A percentile compares a stretch with the other conserved stretches of the same genome.
Conservation (phyloP, 2,797 vertebrate genomes). For the Acanthornis magna region DNA sequence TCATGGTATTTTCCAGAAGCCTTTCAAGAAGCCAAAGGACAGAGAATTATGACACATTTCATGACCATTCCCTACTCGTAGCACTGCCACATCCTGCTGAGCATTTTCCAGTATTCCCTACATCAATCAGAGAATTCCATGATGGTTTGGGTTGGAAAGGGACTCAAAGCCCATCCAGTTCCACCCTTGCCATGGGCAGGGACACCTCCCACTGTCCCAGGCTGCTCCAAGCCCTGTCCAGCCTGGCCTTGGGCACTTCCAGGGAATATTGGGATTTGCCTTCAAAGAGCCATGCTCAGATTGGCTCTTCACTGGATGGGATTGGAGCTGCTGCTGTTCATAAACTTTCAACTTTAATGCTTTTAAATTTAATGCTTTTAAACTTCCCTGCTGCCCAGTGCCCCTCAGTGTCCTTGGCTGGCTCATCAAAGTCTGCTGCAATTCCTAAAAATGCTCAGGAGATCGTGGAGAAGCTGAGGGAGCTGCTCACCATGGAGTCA, state of each 20-base stretch:
- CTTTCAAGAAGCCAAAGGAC: neutral
- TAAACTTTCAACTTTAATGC: neutral
- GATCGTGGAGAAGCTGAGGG: neutral
- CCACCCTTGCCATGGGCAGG: neutral
- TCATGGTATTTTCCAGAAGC: neutral
- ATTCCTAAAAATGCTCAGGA: neutral
- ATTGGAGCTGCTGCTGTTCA: neutral
- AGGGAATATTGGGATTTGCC: neutral
- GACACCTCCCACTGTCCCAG: neutral
- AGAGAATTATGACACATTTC: neutral
- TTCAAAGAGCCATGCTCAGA: neutral
- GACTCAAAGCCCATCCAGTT: neutral
- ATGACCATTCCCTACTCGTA: neutral
- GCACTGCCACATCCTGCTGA: neutral
- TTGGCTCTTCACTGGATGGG: neutral
- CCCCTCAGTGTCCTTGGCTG: neutral
- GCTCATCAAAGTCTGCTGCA: neutral
- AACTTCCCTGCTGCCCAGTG: neutral
- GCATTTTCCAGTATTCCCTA: neutral
- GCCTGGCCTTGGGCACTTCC: rapidly evolving
- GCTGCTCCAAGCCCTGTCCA: neutral
- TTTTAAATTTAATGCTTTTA: neutral
- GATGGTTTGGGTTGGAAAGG: neutral
- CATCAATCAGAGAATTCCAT: neutral
- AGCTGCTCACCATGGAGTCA: neutral